Base-by-base conservation (phyloP, 2,888 invertebrate genomes). In the Rhabditoides inermis region DNA sequence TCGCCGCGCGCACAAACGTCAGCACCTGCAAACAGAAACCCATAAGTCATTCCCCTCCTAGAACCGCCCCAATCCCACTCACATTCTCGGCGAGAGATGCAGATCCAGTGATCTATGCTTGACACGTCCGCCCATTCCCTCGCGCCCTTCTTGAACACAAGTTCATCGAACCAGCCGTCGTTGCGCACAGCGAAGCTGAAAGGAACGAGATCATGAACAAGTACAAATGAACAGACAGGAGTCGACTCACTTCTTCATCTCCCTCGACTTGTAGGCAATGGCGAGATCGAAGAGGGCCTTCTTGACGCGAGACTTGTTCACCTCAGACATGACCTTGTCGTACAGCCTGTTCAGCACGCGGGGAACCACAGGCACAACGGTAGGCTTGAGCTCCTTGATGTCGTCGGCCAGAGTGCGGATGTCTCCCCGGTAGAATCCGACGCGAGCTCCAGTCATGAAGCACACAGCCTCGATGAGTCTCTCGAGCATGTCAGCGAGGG, bases 401-500 rank as follows among this genome's bases (percentile, higher is more conserved):
- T 95, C 94, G 56, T 81, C 81, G 70, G 79, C 74, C 61, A 95
- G 80, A 68, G 85, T 83, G 69, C 86, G 84, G 58, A 94, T 88
- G 78, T 95, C 90, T 12, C 95, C 95, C n/a, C 56, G 56, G 58
- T 69, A 74, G 65, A 73, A 73, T 22, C 75, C 73, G 2, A 76
- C 72, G 12, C 63, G 58, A 2, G 69, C 72, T n/a, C 75, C 74
- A 25, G 63, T 66, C 36, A 57, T 63, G 48, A 68, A 73, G 53
- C 70, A 64, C 2, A 70, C 67, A 18, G 63, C 58, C 50, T 76
- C 70, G 22, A 74, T 61, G 39, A 76, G 60, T 49, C 94, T 83
- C 81, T 95, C 95, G 72, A 94, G 84, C 90, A 94, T 92, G 79
- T 95, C 95, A 15, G 95, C 94, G 70, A 98, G 81, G 1, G 95